These are phyloP conservation scores for Tetramorium parvispinum DNA, from an alignment of 1,140 invertebrate genomes.

Conservation along the genomic window DNA sequence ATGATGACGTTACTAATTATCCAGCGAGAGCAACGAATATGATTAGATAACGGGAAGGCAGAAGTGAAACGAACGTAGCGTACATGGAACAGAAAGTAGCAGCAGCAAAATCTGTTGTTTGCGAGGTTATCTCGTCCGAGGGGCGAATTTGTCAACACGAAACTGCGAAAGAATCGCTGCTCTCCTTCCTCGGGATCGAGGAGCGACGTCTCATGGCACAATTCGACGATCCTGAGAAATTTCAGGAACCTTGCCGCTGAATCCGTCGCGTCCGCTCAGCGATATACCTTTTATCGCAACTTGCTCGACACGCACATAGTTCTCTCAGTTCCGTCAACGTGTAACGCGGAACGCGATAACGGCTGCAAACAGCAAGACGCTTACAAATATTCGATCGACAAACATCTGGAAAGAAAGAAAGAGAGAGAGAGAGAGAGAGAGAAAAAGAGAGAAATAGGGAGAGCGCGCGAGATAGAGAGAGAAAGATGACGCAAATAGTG, in stretches of 20 bases:
- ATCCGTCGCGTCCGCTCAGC: background rate
- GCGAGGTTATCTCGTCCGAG: slow-evolving; percentile 31
- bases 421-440: background rate
- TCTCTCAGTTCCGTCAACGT: slow-evolving; percentile 33
- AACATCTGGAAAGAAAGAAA: slow-evolving; percentile 53
- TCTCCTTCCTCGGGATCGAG: background rate
- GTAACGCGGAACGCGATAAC: slow-evolving; percentile 46
- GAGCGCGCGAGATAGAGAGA: background rate
- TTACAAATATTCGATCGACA: slow-evolving; percentile 51
- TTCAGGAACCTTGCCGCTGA: background rate
- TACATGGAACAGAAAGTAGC: background rate
- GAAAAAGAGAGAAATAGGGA: no score
- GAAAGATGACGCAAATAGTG: slow-evolving; percentile 68
- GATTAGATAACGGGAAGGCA: no score
- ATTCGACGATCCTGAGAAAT: background rate
- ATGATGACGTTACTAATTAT: background rate
- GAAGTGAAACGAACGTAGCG: background rate
- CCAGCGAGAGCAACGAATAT: no score
- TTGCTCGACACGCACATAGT: background rate
- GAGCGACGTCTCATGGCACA: slow-evolving; percentile 7
- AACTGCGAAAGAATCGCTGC: background rate
- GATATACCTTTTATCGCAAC: background rate
- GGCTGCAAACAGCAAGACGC: slow-evolving; percentile 14
- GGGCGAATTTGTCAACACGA: slow-evolving; percentile 10
- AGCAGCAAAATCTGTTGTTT: background rate